Evolutionary conservation across 2,113 vertebrate species (phyloP), one percentile per base, ranked within the genome.

Genomic region (Eira barbara): DNA sequence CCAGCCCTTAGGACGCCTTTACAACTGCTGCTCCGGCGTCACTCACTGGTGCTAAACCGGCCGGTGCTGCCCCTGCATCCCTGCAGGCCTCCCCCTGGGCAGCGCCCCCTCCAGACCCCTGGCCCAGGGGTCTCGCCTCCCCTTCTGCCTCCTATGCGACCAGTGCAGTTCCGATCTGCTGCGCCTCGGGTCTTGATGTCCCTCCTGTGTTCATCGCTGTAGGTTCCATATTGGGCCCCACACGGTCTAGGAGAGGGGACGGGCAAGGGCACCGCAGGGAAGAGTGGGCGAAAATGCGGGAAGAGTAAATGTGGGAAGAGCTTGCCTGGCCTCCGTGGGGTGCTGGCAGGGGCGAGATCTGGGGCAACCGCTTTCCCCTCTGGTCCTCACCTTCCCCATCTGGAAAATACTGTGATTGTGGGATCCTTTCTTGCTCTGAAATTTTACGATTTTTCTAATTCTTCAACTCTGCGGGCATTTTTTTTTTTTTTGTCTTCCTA

Each of bases 291-390:
- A 1, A 17, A 21, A 55, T 61, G 23, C 1, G 86, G 29, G 4
- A 55, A 36, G 10, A 34, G 23, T 52, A 15, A 52, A 21, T 21
- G 55, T 13, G 2, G 21, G 39, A 55, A 34, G 12, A n/a, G 27
- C 9, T 34, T 86, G 27, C 9, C 39, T 82, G 2, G 45, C 13
- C 47, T 27, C 0, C 1, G 29, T 21, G 42, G 55, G 49, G n/a
- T 18, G 4, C 5, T 0, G 4, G n/a, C 73, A 39, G 47, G 29
- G 3, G 4, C 2, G 83, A 45, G 59, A 1, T 8, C 14, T 1
- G 3, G 7, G 47, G 14, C 34, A 8, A 31, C 21, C 1, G 0
- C n/a, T 31, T 20, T 10, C 52, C 36, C 1, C 8, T 1, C 17
- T 1, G 39, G 39, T 23, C 45, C 47, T 83, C 12, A 18, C 49